Conservation (phyloP, 2,888 invertebrate species). For the Maniola hyperantus region DNA sequence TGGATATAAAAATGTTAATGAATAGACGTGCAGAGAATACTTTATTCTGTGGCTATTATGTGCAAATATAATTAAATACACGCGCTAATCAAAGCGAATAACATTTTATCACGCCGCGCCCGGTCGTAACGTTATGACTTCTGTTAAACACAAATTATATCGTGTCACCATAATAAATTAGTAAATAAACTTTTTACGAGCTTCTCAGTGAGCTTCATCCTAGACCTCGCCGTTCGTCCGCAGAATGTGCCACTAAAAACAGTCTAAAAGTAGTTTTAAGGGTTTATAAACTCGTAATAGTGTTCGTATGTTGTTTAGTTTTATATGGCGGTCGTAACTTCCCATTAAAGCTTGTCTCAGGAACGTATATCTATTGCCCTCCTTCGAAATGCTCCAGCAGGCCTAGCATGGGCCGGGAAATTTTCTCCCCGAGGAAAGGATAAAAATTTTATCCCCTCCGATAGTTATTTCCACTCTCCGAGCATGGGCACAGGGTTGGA, state of each 20-base stretch:
- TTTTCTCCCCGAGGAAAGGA: too few relatives aligned
- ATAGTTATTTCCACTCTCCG: too few relatives aligned
- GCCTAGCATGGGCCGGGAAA: too few relatives aligned
- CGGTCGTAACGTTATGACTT: conserved; percentile 9
- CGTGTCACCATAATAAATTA: conserved; percentile 15
- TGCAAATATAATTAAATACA: neutral
- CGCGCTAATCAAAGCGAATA: conserved; percentile 2
- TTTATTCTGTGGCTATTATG: conserved; percentile 3
- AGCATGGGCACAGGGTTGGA: too few relatives aligned
- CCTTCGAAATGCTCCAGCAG: neutral
- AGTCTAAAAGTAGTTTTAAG: conserved; percentile 21
- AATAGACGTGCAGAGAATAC: conserved; percentile 1
- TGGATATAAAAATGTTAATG: neutral
- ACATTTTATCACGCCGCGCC: neutral
- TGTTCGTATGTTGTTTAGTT: conserved; percentile 21
- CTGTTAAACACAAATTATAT: conserved; percentile 13
- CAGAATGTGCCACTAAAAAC: conserved; percentile 25
- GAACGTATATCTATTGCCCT: conserved; percentile 10
- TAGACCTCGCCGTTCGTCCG: conserved; percentile 17
- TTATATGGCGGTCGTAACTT: conserved; percentile 24
- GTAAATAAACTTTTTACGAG: conserved; percentile 22
- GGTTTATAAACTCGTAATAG: conserved; percentile 26
- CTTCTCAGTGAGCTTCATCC: conserved; percentile 14
- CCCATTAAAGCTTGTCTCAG: conserved; percentile 20
- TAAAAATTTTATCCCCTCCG: too few relatives aligned